Base-by-base conservation (phyloP, 2,797 vertebrate genomes). In the Hephaestus fuliginosus region DNA sequence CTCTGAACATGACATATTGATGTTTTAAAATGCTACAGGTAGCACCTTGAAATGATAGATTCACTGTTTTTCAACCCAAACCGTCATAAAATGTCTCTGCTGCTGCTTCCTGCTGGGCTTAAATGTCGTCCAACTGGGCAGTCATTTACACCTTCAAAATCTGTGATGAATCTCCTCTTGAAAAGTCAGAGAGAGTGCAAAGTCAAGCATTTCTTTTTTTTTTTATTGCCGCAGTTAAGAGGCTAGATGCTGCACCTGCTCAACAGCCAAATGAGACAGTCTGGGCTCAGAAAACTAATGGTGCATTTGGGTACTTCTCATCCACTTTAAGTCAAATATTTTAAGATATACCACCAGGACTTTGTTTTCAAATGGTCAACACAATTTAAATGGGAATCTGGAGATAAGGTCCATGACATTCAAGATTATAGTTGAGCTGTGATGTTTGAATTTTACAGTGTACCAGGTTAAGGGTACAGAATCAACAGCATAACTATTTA, bases 11-110 rank as follows among this genome's bases (percentile, higher is more conserved):
- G 43, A 52, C 13, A 74, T 8, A 13, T 4, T n/a, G 58, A 46
- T 68, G 56, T 60, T 62, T 62, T 18, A 70, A 36, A 58, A 64
- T 64, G 51, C 60, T 69, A 63, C 73, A 68, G 22, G 63, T 70
- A 58, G 25, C 58, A 71, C 56, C 61, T 76, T 60, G 17, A 70
- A 52, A 68, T 64, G 46, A 56, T 17, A 20, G 68, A 75, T 48
- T 62, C 17, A 57, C 65, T 67, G 55, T 69, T 81, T 72, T 76
- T 76, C 28, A 81, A 62, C 43, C 11, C 44, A 58, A 62, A 12
- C 39, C 15, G 60, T 41, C 4, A 41, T 17, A 30, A 62, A 43
- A 15, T n/a, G 49, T 12, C 36, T 57, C n/a, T 43, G 39, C 60
- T 39, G 49, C 57, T 52, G 60, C 55, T 52, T 65, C 36, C 56